Evolutionary conservation across 2,113 vertebrate genomes (phyloP).

Genomic region (Erinaceus europaeus): DNA sequence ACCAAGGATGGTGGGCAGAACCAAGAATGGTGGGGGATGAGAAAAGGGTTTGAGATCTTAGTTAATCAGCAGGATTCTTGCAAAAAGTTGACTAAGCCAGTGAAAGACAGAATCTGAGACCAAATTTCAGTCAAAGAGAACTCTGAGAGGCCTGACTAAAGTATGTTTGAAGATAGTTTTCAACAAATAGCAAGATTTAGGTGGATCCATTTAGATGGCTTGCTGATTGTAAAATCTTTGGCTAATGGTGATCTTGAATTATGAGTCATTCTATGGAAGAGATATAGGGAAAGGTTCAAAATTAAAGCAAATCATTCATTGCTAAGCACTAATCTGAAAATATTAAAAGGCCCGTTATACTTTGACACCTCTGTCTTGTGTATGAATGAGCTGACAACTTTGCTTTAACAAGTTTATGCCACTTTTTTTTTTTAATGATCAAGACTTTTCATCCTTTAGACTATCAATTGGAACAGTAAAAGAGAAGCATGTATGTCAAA

Average conservation of each 20-base stretch:
- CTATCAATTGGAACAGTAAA: neutral
- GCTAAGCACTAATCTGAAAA: neutral
- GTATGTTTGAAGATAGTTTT: neutral
- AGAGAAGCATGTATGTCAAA: conserved; percentile 22
- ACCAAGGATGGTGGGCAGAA: neutral
- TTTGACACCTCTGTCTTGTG: neutral
- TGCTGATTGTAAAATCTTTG: neutral
- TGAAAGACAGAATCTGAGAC: neutral
- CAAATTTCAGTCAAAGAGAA: neutral
- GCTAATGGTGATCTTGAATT: neutral
- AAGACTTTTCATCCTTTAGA: neutral
- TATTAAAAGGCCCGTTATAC: neutral
- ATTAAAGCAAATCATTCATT: neutral
- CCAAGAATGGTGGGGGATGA: no score
- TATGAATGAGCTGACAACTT: neutral
- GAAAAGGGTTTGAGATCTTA: neutral
- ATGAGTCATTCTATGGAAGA: neutral
- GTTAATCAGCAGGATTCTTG: neutral
- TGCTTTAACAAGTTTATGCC: neutral
- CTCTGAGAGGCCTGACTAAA: neutral
- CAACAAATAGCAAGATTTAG: neutral
- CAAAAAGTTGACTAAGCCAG: neutral
- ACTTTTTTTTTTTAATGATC: neutral
- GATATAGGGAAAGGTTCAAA: neutral
- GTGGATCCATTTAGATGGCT: neutral